Percentiles rank a stretch among this genome's conserved stretches.
Evolutionary conservation across 2,797 vertebrate species (phyloP).

Genomic region (Sebastolobus altivelis): DNA sequence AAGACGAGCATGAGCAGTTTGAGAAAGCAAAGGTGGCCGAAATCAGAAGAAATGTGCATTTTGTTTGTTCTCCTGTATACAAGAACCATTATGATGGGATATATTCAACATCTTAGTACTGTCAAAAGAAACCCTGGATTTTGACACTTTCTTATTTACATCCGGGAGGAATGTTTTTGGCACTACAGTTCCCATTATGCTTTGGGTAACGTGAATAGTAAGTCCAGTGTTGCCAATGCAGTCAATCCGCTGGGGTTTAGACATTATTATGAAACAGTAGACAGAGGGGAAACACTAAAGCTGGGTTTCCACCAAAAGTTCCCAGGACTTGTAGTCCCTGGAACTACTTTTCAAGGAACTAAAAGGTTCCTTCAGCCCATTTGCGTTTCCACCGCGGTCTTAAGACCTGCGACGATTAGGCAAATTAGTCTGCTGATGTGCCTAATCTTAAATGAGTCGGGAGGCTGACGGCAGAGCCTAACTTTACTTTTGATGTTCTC

Average conservation of each 20-base stretch:
- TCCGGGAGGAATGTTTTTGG: not conserved
- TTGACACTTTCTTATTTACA: not conserved
- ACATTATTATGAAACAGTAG: not conserved
- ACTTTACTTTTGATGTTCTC: no score
- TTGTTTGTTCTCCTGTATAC: not conserved
- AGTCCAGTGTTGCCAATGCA: no score
- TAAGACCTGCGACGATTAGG: no score
- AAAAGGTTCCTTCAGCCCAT: no score
- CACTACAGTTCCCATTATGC: not conserved
- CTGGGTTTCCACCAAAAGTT: no score
- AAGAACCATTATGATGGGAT: not conserved
- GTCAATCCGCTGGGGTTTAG: not conserved
- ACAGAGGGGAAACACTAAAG: not conserved
- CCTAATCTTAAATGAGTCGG: no score
- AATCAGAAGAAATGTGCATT: not conserved
- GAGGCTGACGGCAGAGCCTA: no score
- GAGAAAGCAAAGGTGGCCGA: not conserved
- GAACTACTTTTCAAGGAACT: no score
- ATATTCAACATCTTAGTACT: not conserved
- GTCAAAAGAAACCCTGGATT: not conserved
- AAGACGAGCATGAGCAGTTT: constrained; percentile 14
- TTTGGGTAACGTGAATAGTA: not conserved
- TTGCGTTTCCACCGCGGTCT: no score
- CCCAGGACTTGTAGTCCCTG: no score
- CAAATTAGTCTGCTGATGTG: no score